These are phyloP conservation scores for Azorinus chamasolen DNA, from an alignment of 2,888 invertebrate species.

Conservation along the genomic window DNA sequence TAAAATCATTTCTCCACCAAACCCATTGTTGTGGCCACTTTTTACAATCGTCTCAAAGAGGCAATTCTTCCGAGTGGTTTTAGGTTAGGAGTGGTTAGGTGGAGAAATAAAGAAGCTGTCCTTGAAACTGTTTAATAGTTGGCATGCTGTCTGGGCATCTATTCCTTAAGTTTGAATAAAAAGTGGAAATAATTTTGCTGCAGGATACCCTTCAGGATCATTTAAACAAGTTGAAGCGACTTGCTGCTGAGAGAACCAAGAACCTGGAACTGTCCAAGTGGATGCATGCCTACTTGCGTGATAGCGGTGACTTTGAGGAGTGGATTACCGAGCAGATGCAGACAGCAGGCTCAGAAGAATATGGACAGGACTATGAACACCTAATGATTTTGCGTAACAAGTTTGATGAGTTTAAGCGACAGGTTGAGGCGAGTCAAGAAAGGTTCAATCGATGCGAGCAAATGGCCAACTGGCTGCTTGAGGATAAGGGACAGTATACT, in stretches of 20 bases:
- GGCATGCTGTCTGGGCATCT: too few relatives aligned
- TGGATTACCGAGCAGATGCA: slow-evolving; percentile 98
- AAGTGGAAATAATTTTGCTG: too few relatives aligned
- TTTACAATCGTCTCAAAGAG: too few relatives aligned
- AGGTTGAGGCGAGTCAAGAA: slow-evolving; percentile 94
- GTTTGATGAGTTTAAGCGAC: slow-evolving; percentile 95
- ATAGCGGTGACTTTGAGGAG: slow-evolving; percentile 94
- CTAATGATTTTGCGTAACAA: slow-evolving; percentile 91
- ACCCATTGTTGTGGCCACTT: too few relatives aligned
- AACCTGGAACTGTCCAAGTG: slow-evolving; percentile 97
- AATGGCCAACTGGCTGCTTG: slow-evolving; percentile 88
- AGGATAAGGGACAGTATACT: slow-evolving; percentile 94
- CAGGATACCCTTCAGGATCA: slow-evolving; percentile 86
- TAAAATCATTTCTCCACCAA: too few relatives aligned
- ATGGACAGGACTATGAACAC: slow-evolving; percentile 99
- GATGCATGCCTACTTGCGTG: slow-evolving; percentile 87
- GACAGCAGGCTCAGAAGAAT: slow-evolving; percentile 97
- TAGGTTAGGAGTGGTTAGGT: too few relatives aligned
- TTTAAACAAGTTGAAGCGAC: slow-evolving; percentile 92
- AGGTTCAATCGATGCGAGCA: slow-evolving; percentile 90
- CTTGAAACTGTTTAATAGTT: too few relatives aligned
- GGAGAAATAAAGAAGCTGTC: too few relatives aligned
- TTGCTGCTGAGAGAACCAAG: slow-evolving; percentile 92
- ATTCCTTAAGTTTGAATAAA: too few relatives aligned
- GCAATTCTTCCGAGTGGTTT: too few relatives aligned